Evolutionary conservation across 2,888 invertebrate genomes (phyloP), one percentile per base, ranked within the genome.

Genomic region (Apodemia hepburni): DNA sequence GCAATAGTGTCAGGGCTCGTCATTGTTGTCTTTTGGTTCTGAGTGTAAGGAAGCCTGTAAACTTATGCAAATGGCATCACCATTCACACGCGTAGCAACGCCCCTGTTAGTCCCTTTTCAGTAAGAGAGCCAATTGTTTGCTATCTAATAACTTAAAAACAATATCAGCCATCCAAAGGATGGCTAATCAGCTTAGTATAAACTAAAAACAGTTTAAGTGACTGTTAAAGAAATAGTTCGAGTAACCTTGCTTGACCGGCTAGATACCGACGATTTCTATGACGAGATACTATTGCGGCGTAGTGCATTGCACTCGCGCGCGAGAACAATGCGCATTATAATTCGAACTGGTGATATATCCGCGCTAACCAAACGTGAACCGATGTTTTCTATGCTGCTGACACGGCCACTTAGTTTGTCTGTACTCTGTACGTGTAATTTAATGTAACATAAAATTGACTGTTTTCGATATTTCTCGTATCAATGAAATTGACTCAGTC

Each of bases 261-360:
- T 81, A 78, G 84, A 84, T 86, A 66, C 66, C 65, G 66, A 62
- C 68, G 71, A 71, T 72, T 88, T 90, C 87, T 89, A 87, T 85
- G 86, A 87, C 84, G 84, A 83, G 81, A 78, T 78, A 77, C 75
- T 78, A 82, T 87, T 84, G 83, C 85, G 82, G 72, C 78, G 81
- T 76, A 84, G 89, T 88, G 85, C 91, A 87, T 85, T 89, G 89
- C 90, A 87, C 90, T 81, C 82, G 78, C 79, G 78, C 79, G 76
- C 75, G 74, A 78, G 81, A 87, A 90, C 90, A 89, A 89, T 89
- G 84, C 87, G 81, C 88, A 89, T 90, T 91, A 87, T 86, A 84
- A 90, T 90, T 88, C 87, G 82, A 87, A 83, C 81, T 83, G 84
- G 82, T 82, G 84, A 83, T 85, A 86, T 87, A 87, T 88, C 87